A percentile compares a stretch with the other conserved stretches of the same genome.
These are phyloP conservation scores for Alligator mississippiensis DNA, from an alignment of 2,113 vertebrate species.

Conservation along the genomic window DNA sequence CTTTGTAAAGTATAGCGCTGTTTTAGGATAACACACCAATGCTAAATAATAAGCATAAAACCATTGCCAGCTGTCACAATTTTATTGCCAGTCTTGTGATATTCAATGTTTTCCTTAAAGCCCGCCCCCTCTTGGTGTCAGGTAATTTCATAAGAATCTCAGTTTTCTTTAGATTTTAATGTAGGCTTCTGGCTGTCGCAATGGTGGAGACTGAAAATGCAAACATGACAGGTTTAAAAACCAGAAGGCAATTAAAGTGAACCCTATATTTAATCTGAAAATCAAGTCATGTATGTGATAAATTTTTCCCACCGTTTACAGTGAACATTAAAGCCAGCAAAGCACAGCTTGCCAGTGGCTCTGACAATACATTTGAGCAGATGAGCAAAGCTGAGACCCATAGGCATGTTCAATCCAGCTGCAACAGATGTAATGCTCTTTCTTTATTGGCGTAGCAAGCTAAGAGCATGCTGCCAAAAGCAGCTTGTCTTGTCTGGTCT, in stretches of 20 bases:
- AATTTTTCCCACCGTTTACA: too few relatives aligned
- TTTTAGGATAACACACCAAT: accelerated
- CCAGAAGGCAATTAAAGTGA: neutral
- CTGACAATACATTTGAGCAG: too few relatives aligned
- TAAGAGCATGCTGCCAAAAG: too few relatives aligned
- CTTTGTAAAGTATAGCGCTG: neutral
- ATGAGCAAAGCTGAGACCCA: too few relatives aligned
- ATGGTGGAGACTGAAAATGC: neutral
- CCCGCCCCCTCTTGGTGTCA: neutral
- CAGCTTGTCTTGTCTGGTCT: too few relatives aligned
- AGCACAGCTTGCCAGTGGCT: too few relatives aligned
- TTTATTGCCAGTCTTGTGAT: neutral
- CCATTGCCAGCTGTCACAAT: accelerated
- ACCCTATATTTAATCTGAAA: neutral
- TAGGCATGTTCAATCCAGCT: too few relatives aligned
- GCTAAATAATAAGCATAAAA: neutral
- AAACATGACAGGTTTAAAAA: neutral
- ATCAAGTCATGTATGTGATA: too few relatives aligned
- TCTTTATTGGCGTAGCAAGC: too few relatives aligned
- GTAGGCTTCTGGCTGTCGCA: neutral
- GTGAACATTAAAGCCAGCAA: too few relatives aligned
- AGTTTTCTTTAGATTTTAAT: neutral
- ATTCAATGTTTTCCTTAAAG: neutral
- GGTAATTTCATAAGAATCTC: neutral
- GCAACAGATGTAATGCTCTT: too few relatives aligned